Conservation (phyloP, 1,140 invertebrate species). For the Anthonomus grandis region DNA sequence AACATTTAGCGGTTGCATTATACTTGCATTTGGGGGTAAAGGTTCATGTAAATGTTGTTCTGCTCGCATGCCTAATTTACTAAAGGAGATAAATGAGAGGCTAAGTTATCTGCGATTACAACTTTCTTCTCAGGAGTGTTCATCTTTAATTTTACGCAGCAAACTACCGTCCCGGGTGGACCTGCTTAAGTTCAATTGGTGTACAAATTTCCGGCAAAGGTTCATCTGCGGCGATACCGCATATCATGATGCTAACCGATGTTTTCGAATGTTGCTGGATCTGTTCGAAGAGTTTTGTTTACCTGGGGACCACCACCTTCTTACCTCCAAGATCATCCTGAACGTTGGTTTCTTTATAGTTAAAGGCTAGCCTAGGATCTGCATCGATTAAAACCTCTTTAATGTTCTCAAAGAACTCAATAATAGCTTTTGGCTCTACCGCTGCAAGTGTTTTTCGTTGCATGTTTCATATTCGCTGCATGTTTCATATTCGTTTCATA, state of each 20-base stretch:
- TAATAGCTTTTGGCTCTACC: no score
- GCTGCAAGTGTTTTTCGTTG: background rate
- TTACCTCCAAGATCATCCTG: background rate
- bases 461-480: no score
- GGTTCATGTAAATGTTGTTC: no score
- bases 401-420: no score
- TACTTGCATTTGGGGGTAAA: background rate
- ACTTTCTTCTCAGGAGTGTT: no score
- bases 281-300: background rate
- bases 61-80: no score
- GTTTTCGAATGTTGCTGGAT: slow-evolving; percentile 1
- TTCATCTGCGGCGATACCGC: background rate
- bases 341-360: background rate
- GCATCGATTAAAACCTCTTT: no score
- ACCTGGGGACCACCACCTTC: no score
- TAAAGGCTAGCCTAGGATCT: background rate
- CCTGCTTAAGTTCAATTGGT: background rate
- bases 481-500: no score
- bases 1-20: background rate
- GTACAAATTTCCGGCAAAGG: background rate
- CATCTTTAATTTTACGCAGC: background rate
- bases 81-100: no score
- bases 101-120: background rate
- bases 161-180: background rate
- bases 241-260: background rate